Conservation (phyloP, 2,113 vertebrate species). For the Psilopogon haemacephalus region DNA sequence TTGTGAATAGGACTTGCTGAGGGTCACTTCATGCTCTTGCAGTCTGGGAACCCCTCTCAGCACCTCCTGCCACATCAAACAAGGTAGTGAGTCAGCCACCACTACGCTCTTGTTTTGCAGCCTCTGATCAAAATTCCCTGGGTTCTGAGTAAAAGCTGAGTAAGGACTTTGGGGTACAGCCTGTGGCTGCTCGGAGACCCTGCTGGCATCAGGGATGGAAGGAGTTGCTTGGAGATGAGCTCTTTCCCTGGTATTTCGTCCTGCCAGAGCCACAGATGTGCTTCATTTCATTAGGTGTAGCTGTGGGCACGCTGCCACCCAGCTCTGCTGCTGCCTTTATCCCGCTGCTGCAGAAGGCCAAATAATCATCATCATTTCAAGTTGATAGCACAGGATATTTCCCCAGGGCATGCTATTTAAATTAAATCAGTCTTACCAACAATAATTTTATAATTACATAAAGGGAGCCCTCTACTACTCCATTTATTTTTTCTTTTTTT, state of each 20-base stretch:
- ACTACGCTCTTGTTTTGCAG: not conserved
- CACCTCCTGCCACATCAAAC: not conserved
- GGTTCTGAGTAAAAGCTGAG: not conserved
- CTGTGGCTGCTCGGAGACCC: not conserved
- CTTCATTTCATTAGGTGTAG: slow-evolving; percentile 70
- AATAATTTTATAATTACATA: slow-evolving; percentile 64
- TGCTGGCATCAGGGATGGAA: not conserved
- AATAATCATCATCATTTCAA: slow-evolving; percentile 73
- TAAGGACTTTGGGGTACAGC: not conserved
- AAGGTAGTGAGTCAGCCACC: not conserved
- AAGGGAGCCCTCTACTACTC: slow-evolving; percentile 30
- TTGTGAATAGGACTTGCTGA: not conserved
- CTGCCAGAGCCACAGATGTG: slow-evolving; percentile 66
- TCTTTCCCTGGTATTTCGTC: slow-evolving; percentile 17
- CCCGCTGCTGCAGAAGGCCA: slow-evolving; percentile 66
- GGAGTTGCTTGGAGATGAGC: slow-evolving; percentile 3
- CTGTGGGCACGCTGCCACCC: slow-evolving; percentile 54
- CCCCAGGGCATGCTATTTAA: slow-evolving; percentile 61
- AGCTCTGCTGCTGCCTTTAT: slow-evolving; percentile 56
- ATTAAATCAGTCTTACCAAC: slow-evolving; percentile 70
- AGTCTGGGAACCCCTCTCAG: not conserved
- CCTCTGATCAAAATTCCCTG: not conserved
- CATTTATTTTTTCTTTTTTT: not conserved
- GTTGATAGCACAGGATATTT: slow-evolving; percentile 63
- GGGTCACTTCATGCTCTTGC: not conserved